Base-by-base conservation (phyloP, 1,140 invertebrate species). In the Drosophila pruinosa region DNA sequence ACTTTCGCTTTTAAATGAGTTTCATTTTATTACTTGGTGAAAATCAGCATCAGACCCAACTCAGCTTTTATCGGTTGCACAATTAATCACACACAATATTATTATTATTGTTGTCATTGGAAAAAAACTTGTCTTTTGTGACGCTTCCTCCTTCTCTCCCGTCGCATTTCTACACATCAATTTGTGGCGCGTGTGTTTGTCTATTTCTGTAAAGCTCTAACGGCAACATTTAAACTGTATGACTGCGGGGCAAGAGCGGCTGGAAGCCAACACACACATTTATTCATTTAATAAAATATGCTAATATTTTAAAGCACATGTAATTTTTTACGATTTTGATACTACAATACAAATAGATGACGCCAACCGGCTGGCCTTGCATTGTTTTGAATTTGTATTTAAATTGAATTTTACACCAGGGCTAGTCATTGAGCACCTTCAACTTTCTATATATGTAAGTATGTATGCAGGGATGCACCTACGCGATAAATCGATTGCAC, bases 271-370 rank as follows among this genome's bases (percentile, higher is more conserved):
- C 36, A 59, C 15, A n/a, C 41, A 73, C 38, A 47, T 81, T 74
- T 67, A 77, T 74, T 82, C 56, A 54, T 62, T 82, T 57, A 82
- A 82, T 82, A 74, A 78, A 83, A 50, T 68, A 82, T 82, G 71
- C 53, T 67, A 82, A 82, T 83, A 58, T 68, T 41, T 28, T 5
- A 26, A 56, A 36, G 10, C 41, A 38, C 15, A 41, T 58, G 62
- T 72, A 65, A 72, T 67, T 59, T 53, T 31, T 53, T 47, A 72
- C 45, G 47, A 52, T 17, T 50, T 57, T n/a, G 31, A 54, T 24
- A 43, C 31, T 1, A 15, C 24, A 41, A 56, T 56, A 57, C 19
- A 50, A 62, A 63, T 48, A 59, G 8, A 5, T 59, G 14, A 12
- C 57, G 34, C 36, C 57, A 41, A 22, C 17, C 3, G n/a, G 19